These are phyloP conservation scores for Etheostoma spectabile DNA, from an alignment of 2,113 vertebrate species.

Conservation along the genomic window DNA sequence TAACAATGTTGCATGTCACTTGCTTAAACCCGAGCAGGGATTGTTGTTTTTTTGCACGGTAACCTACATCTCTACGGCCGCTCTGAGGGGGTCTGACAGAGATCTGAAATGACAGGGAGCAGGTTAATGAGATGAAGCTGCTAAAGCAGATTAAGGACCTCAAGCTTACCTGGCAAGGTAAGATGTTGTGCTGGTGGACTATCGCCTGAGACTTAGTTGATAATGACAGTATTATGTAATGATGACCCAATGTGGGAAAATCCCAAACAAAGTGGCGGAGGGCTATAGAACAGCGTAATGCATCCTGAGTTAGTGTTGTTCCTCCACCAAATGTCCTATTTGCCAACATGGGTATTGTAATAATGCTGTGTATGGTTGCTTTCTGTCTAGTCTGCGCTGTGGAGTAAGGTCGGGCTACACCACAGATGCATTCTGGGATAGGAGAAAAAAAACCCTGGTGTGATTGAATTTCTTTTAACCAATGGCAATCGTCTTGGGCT, in stretches of 20 bases:
- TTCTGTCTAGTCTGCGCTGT: no score
- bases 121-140: conserved; percentile 30
- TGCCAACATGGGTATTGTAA: not conserved
- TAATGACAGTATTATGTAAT: not conserved
- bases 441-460: no score
- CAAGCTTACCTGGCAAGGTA: not conserved
- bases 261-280: not conserved
- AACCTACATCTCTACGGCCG: not conserved
- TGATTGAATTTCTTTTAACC: no score
- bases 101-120: conserved; percentile 23
- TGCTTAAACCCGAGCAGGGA: no score
- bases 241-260: not conserved
- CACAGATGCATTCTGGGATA: no score
- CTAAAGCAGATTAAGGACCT: conserved; percentile 13
- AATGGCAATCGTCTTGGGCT: no score
- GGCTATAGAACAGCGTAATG: no score
- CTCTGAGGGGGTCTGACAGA: conserved; percentile 1
- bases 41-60: not conserved
- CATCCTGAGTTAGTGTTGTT: not conserved
- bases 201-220: not conserved
- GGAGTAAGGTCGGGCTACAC: no score
- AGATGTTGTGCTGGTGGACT: not conserved
- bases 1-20: not conserved
- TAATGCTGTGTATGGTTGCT: not conserved
- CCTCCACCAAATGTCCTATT: not conserved